phyloP scores from a whole-genome alignment of 2,888 invertebrate genomes.

The Eupeodes luniger region DNA sequence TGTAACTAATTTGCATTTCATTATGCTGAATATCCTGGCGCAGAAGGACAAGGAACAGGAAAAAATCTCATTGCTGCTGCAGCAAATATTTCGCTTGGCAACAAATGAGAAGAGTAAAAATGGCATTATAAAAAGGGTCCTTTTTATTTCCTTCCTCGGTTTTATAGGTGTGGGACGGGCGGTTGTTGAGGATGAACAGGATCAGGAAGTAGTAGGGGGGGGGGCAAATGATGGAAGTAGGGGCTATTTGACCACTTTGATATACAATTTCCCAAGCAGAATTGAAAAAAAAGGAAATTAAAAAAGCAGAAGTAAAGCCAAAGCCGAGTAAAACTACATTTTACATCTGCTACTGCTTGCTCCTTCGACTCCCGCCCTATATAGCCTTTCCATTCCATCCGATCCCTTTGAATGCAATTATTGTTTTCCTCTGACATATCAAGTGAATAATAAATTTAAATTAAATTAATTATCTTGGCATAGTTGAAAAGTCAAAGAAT shows the following conservation, averaged over 20 bases:
- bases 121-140: constrained; percentile 19
- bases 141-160: neutral
- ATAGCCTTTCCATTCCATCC: neutral
- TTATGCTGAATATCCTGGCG: constrained; percentile 57
- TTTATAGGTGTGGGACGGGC: neutral
- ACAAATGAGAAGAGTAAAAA: constrained; percentile 56
- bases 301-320: constrained; percentile 8
- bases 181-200: neutral
- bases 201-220: too few relatives aligned
- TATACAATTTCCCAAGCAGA: constrained; percentile 32
- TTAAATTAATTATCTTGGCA: constrained; percentile 71
- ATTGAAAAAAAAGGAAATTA: neutral
- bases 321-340: neutral
- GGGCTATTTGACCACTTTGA: constrained; percentile 34
- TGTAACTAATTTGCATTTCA: constrained; percentile 75
- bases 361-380: neutral
- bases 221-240: neutral
- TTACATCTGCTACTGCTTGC: neutral
- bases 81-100: constrained; percentile 11
- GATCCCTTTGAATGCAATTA: constrained; percentile 43
- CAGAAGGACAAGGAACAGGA: neutral
- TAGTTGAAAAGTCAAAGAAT: constrained; percentile 68
- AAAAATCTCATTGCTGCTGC: constrained; percentile 10
- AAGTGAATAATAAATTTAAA: constrained; percentile 73
- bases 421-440: constrained; percentile 50